phyloP scores from a whole-genome alignment of 2,113 vertebrate species.

The Astur gentilis region DNA sequence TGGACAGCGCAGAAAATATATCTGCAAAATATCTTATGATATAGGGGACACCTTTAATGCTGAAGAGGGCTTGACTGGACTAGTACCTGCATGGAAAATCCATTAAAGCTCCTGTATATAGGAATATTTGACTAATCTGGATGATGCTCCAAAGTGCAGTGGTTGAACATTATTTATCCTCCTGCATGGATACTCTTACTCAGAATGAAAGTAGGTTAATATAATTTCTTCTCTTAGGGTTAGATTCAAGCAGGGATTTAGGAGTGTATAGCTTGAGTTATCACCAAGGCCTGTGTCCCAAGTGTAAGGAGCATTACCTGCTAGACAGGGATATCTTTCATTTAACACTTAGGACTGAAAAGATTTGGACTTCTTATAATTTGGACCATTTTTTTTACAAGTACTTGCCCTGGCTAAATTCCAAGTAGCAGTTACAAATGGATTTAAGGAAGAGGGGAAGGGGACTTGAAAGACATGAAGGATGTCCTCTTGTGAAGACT shows the following conservation, averaged over 20 bases:
- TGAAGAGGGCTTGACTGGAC: not conserved
- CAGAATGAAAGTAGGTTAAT: not conserved
- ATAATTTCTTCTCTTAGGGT: not conserved
- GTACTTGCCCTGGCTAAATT: not conserved
- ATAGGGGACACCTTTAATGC: not conserved
- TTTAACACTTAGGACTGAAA: not conserved
- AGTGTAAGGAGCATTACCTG: not conserved
- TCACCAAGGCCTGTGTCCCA: not conserved
- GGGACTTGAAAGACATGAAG: not conserved
- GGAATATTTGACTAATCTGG: not conserved
- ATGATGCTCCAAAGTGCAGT: not conserved
- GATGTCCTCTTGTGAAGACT: not conserved
- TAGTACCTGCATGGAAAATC: not conserved
- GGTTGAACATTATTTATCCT: not conserved
- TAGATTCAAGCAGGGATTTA: not conserved
- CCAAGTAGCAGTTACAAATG: not conserved
- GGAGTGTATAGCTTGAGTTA: not conserved
- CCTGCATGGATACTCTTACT: not conserved
- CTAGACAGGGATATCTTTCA: not conserved
- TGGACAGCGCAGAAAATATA: not conserved
- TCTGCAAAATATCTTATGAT: not conserved
- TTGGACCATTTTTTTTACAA: not conserved
- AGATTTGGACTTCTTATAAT: not conserved
- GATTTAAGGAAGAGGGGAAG: not conserved
- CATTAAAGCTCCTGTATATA: not conserved